These are phyloP conservation scores for Euwallacea fornicatus DNA, from an alignment of 1,140 invertebrate genomes.

Conservation along the genomic window DNA sequence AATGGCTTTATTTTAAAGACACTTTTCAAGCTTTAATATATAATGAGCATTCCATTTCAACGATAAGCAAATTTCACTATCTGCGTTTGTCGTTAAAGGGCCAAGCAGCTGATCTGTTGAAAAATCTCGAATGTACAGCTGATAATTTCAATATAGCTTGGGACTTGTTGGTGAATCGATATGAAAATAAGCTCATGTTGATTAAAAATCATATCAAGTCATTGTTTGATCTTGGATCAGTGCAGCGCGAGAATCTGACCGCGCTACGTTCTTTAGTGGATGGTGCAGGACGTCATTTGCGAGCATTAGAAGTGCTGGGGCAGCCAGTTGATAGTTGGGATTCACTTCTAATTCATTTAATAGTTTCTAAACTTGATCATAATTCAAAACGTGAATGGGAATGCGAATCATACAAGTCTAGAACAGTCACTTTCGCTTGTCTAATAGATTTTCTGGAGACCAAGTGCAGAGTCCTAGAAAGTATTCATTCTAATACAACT, in stretches of 20 bases:
- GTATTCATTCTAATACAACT: neutral
- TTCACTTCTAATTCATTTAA: neutral
- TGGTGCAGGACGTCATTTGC: neutral
- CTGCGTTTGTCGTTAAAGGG: neutral
- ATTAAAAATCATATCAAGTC: neutral
- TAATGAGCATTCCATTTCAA: neutral
- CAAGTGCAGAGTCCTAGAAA: neutral
- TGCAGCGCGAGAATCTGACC: neutral
- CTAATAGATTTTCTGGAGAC: neutral
- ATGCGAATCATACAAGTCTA: no score
- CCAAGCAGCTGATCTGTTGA: neutral
- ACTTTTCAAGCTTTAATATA: neutral
- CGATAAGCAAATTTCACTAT: slow-evolving; percentile 1
- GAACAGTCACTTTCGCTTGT: neutral
- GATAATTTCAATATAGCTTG: neutral
- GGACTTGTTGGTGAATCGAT: neutral
- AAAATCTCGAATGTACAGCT: neutral
- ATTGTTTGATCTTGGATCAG: neutral
- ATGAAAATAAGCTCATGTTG: neutral
- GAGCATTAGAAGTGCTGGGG: neutral
- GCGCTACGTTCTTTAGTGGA: neutral
- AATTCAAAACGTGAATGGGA: neutral
- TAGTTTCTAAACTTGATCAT: neutral
- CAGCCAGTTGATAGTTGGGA: neutral
- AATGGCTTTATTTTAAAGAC: neutral